Evolutionary conservation across 2,797 vertebrate genomes (phyloP).

Genomic region (Dallia pectoralis): DNA sequence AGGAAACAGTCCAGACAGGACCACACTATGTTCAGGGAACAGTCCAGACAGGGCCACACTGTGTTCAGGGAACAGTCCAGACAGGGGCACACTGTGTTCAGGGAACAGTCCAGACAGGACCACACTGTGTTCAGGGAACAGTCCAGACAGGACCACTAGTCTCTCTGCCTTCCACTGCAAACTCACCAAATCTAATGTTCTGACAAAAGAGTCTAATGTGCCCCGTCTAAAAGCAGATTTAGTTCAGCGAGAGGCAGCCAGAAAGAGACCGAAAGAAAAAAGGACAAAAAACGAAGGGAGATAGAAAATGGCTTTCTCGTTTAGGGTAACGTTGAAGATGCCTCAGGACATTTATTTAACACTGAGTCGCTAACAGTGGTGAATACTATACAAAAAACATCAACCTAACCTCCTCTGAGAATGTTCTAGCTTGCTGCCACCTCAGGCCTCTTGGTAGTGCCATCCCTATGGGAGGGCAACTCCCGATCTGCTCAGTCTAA

Average conservation of each 20-base stretch:
- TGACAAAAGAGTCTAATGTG: background rate
- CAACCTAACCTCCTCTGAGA: background rate
- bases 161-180: background rate
- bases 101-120: background rate
- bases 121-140: background rate
- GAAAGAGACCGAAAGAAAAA: slow-evolving; percentile 10
- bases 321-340: background rate
- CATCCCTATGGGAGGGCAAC: too few species aligned
- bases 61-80: background rate
- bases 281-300: background rate
- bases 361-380: background rate
- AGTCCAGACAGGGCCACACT: background rate
- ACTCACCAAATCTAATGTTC: slow-evolving; percentile 1
- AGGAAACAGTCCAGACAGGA: background rate
- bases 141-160: background rate
- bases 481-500: too few species aligned
- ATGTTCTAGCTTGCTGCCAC: background rate
- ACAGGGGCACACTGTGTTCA: background rate
- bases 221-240: background rate
- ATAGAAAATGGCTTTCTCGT: background rate
- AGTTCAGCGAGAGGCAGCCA: background rate
- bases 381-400: background rate
- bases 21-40: background rate
- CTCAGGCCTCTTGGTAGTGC: too few species aligned
- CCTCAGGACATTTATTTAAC: slow-evolving; percentile 5